phyloP scores from a whole-genome alignment of 2,113 vertebrate species.

The Hippocampus comes region DNA sequence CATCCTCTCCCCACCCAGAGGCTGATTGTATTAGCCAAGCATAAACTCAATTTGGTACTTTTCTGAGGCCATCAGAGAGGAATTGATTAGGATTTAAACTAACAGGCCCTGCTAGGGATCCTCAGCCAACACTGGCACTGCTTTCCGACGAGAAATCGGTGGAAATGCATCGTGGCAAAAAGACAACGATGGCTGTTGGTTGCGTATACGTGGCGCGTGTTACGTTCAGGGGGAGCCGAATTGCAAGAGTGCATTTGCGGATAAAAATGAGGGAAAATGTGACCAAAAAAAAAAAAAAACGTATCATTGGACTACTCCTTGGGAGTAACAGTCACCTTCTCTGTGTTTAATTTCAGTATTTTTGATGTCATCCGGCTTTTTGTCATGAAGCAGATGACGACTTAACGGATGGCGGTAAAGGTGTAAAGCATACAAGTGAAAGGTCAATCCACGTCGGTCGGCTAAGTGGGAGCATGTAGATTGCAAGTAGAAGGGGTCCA shows the following conservation, averaged over 20 bases:
- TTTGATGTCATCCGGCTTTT: too few species aligned
- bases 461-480: neutral
- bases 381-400: too few species aligned
- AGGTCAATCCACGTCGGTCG: neutral
- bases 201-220: too few species aligned
- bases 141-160: neutral
- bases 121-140: slow-evolving; percentile 35
- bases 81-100: slow-evolving; percentile 67
- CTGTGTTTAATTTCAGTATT: too few species aligned
- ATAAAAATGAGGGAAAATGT: too few species aligned
- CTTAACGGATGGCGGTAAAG: too few species aligned
- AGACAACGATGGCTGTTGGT: too few species aligned
- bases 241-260: too few species aligned
- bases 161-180: neutral
- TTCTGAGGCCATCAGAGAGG: slow-evolving; percentile 56
- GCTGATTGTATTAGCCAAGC: slow-evolving; percentile 65
- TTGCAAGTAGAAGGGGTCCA: neutral
- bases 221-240: too few species aligned
- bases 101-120: slow-evolving; percentile 60
- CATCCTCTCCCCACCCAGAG: slow-evolving; percentile 63
- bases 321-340: too few species aligned
- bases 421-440: neutral
- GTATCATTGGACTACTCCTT: too few species aligned
- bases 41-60: slow-evolving; percentile 64
- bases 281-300: too few species aligned